Base-by-base conservation (phyloP, 2,113 vertebrate species). In the Rhinoptilus africanus region DNA sequence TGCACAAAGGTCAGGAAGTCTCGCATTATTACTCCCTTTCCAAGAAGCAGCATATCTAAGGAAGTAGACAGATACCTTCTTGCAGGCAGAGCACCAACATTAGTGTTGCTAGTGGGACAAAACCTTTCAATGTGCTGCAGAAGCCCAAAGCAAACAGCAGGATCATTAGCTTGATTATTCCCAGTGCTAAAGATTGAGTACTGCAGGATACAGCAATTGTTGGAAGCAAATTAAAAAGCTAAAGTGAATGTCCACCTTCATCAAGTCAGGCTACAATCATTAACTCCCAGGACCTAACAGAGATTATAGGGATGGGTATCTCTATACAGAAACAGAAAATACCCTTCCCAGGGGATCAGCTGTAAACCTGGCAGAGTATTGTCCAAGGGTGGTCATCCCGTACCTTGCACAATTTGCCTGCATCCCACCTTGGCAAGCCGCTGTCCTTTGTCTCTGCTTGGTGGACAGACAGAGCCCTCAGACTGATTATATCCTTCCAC, bases 221-320 rank as follows among this genome's bases (percentile, higher is more conserved):
- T 72, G 22, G 60, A 91, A 86, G 27, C 16, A 60, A 95, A 93
- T 84, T 83, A 32, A 85, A 84, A 88, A 60, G 41, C 27, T 79
- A 63, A 92, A 95, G 75, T 17, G 34, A 78, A 39, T 30, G 72
- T 59, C 63, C 68, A 92, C 26, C 35, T 71, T 93, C 72, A 92
- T 54, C 71, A 71, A 85, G 32, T 54, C 72, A 83, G 50, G n/a
- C 21, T 56, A 62, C 6, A 83, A 10, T n/a, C 54, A 63, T 41
- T 82, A 94, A 76, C 35, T 57, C 30, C 12, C 41, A 86, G 22
- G 28, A 80, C 43, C 63, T 43, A 85, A 57, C 4, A 79, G 43
- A 57, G 37, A 82, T 78, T 37, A 72, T 30, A 59, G 5, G 2
- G 7, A 54, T 5, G 6, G 21, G 11, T 41, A 77, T 41, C 53